Conservation (phyloP, 53 echinoderm and acorn worm species). For the Temnopleurus reevesii region DNA sequence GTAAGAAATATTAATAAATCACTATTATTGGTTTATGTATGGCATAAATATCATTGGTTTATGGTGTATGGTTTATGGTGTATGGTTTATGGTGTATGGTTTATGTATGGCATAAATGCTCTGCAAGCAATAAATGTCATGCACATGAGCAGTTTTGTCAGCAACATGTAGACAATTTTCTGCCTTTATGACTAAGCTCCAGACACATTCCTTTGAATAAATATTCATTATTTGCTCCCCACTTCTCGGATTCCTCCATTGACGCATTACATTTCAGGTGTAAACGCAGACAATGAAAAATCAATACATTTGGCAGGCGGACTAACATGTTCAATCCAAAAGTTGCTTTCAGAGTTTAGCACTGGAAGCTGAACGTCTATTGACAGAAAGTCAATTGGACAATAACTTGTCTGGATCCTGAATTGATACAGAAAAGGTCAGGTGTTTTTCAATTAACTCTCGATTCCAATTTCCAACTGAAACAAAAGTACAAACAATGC, state of each 20-base stretch:
- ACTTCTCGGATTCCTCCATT: not conserved
- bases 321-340: not conserved
- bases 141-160: constrained; percentile 13
- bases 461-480: not conserved
- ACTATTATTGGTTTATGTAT: too few species aligned
- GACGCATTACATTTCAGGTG: not conserved
- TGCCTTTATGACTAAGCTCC: not conserved
- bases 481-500: not conserved
- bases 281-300: constrained; percentile 1
- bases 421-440: constrained; percentile 25
- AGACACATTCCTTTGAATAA: not conserved
- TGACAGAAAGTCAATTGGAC: constrained; percentile 17
- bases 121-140: too few species aligned
- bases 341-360: constrained; percentile 7
- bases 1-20: too few species aligned
- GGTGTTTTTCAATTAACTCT: not conserved
- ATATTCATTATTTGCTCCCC: not conserved
- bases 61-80: too few species aligned
- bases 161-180: not conserved
- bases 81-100: too few species aligned
- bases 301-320: not conserved
- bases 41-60: too few species aligned
- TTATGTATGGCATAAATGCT: too few species aligned
- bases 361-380: not conserved
- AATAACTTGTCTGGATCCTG: constrained; percentile 6